Conservation (phyloP, 2,888 invertebrate species). For the Eudemis profundana region DNA sequence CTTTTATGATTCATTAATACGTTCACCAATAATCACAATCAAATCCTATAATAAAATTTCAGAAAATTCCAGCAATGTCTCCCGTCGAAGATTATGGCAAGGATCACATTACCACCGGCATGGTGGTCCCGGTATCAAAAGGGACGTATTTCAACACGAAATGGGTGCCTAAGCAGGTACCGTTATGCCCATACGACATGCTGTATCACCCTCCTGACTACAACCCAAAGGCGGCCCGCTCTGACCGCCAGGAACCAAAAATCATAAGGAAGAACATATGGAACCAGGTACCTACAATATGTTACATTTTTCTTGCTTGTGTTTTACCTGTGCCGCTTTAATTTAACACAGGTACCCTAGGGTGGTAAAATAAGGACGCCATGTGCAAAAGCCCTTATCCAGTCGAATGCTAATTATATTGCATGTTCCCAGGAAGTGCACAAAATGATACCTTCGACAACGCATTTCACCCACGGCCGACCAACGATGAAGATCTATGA, state of each 20-base stretch:
- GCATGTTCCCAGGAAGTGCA: slow-evolving; percentile 64
- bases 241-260: slow-evolving; percentile 74
- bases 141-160: slow-evolving; percentile 74
- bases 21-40: no score
- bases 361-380: no score
- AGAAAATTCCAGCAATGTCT: slow-evolving; percentile 45
- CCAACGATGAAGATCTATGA: slow-evolving; percentile 70
- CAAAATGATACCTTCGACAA: slow-evolving; percentile 74
- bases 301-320: slow-evolving; percentile 14
- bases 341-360: no score
- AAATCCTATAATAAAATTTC: not conserved
- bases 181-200: slow-evolving; percentile 77
- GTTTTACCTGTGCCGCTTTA: no score
- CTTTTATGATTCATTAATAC: no score
- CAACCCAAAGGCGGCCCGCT: slow-evolving; percentile 74
- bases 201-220: slow-evolving; percentile 79
- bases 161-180: slow-evolving; percentile 59
- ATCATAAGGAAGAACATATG: slow-evolving; percentile 77
- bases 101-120: slow-evolving; percentile 62
- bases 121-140: slow-evolving; percentile 75
- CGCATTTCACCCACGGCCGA: slow-evolving; percentile 69
- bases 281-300: slow-evolving; percentile 63
- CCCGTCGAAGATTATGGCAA: not conserved
- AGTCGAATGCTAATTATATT: not conserved
- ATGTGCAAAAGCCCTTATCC: no score